A percentile compares a stretch with the other conserved stretches of the same genome.
Evolutionary conservation across 1,140 invertebrate species (phyloP).

Genomic region (Magallana ariakensis): DNA sequence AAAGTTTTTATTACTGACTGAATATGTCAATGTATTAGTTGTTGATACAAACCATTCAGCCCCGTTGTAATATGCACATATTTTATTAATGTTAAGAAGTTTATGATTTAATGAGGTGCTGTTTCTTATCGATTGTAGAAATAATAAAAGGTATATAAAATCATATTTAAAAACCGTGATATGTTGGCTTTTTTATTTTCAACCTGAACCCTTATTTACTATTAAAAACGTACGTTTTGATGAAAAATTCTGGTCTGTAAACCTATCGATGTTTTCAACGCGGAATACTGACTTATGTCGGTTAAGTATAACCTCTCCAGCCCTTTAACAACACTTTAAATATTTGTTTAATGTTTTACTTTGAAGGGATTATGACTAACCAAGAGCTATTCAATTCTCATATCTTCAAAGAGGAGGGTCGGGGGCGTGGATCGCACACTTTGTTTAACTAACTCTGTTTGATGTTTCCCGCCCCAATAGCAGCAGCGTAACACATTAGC

Average conservation of each 20-base stretch:
- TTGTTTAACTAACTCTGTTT: conserved; percentile 48
- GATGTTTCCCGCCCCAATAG: conserved; percentile 45
- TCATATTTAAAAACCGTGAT: no score
- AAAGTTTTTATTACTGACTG: no score
- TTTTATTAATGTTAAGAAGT: not conserved
- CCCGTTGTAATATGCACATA: no score
- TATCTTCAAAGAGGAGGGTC: conserved; percentile 41
- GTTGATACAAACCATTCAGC: no score
- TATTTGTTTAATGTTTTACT: conserved; percentile 36
- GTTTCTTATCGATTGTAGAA: not conserved
- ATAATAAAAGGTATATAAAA: not conserved
- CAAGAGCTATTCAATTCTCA: conserved; percentile 48
- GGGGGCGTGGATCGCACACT: conserved; percentile 46
- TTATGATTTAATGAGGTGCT: conserved; percentile 2
- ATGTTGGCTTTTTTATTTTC: no score
- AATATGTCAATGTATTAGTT: no score
- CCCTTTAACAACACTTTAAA: conserved; percentile 45
- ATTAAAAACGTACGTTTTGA: no score
- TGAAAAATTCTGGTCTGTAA: no score
- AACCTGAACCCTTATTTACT: no score
- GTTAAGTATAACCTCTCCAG: conserved; percentile 7
- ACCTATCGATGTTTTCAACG: no score
- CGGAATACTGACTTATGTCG: not conserved
- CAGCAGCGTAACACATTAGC: conserved; percentile 41
- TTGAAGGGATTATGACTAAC: conserved; percentile 41